Conservation (phyloP, 2,797 vertebrate genomes). For the Ptychobarbus kaznakovi region DNA sequence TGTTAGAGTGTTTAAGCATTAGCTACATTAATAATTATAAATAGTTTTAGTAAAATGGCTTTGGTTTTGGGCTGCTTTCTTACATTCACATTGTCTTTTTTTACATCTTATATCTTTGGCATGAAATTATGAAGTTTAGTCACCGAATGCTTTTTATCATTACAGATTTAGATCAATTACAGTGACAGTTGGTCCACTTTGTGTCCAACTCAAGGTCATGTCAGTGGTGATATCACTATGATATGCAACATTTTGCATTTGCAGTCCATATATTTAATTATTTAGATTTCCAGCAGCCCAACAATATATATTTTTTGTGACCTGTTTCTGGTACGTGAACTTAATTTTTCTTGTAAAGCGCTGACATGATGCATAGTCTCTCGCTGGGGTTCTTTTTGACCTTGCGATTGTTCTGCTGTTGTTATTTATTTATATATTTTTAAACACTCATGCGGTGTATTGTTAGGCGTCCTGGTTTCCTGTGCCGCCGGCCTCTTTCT, state of each 20-base stretch:
- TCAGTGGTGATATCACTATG: not conserved
- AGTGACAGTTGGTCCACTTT: not conserved
- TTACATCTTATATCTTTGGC: not conserved
- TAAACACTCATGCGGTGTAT: conserved; percentile 19
- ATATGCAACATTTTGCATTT: not conserved
- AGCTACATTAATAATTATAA: not conserved
- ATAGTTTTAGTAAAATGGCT: not conserved
- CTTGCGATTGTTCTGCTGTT: conserved; percentile 41
- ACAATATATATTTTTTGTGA: conserved; percentile 2
- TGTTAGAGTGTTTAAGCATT: no score
- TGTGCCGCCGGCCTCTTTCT: conserved; percentile 59
- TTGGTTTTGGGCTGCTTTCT: not conserved
- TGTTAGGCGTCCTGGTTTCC: conserved; percentile 51
- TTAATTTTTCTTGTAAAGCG: conserved; percentile 24
- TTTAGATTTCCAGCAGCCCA: not conserved
- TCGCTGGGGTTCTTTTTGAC: conserved; percentile 8
- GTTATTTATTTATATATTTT: conserved; percentile 38
- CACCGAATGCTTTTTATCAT: not conserved
- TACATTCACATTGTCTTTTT: not conserved
- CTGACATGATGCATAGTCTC: conserved; percentile 34
- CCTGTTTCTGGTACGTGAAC: not conserved
- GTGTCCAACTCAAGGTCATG: not conserved
- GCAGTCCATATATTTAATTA: not conserved
- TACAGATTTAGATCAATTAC: not conserved
- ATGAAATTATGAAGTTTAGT: not conserved